A percentile compares a stretch with the other conserved stretches of the same genome.
phyloP scores from a whole-genome alignment of 1,140 invertebrate species.

The Andrena cerasifolii region DNA sequence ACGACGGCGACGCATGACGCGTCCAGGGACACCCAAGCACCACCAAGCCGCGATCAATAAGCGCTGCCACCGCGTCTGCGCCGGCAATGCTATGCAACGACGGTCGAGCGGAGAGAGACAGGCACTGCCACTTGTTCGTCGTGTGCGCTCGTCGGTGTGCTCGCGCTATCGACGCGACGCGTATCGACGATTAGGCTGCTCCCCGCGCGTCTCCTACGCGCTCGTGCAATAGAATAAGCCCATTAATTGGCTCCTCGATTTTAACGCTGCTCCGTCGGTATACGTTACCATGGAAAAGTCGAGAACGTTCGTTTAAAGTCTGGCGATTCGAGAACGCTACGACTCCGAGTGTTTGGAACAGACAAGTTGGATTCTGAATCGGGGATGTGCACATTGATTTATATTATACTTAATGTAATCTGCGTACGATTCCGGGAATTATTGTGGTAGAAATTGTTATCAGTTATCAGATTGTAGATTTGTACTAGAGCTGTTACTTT shows the following conservation, averaged over 20 bases:
- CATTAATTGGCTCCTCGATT: slow-evolving; percentile 12
- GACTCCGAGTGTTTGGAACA: too few relatives aligned
- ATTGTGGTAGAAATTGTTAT: too few relatives aligned
- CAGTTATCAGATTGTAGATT: too few relatives aligned
- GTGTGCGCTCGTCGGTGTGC: background rate
- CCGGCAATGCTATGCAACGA: slow-evolving; percentile 39
- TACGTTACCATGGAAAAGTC: too few relatives aligned
- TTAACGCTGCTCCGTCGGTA: background rate
- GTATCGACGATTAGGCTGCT: slow-evolving; percentile 34
- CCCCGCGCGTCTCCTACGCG: too few relatives aligned
- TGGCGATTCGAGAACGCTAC: too few relatives aligned
- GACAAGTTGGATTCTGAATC: too few relatives aligned
- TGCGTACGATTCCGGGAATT: too few relatives aligned
- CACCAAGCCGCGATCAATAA: slow-evolving; percentile 56
- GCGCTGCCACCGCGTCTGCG: slow-evolving; percentile 46
- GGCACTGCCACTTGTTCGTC: background rate
- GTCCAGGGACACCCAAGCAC: slow-evolving; percentile 44
- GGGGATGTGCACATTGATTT: too few relatives aligned
- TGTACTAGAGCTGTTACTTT: too few relatives aligned
- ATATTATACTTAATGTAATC: too few relatives aligned
- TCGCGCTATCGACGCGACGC: slow-evolving; percentile 25
- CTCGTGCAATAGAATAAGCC: background rate
- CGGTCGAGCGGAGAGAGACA: slow-evolving; percentile 22
- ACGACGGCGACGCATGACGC: slow-evolving; percentile 59
- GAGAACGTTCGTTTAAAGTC: too few relatives aligned